Percentiles rank a stretch among this genome's conserved stretches.
Evolutionary conservation across 2,797 vertebrate genomes (phyloP).

Genomic region (Melanotaenia parkinsoni): DNA sequence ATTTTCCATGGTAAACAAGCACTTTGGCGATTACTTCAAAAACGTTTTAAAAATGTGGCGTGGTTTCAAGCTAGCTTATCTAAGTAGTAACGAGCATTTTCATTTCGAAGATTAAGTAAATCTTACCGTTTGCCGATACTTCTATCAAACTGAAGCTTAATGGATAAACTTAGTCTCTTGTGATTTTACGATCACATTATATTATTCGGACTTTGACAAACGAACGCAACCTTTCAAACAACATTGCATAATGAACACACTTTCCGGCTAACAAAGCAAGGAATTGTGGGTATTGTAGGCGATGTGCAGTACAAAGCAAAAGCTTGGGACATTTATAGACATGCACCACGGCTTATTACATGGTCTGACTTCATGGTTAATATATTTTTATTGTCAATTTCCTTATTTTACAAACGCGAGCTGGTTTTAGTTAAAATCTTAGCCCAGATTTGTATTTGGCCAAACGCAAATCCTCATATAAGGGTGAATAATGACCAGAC

Average conservation of each 20-base stretch:
- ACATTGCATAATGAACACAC: constrained; percentile 45
- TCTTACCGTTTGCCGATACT: constrained; percentile 33
- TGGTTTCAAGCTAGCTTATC: background rate
- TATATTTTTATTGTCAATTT: too few species aligned
- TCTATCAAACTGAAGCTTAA: background rate
- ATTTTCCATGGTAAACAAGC: background rate
- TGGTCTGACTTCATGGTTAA: too few species aligned
- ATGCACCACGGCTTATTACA: too few species aligned
- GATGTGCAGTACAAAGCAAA: background rate
- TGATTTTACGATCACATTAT: constrained; percentile 12
- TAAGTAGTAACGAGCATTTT: background rate
- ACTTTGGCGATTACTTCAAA: background rate
- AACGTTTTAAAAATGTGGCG: background rate
- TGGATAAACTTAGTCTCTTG: background rate
- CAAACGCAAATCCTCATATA: too few species aligned
- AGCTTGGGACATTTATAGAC: background rate
- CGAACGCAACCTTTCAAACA: constrained; percentile 60
- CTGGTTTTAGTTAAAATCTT: too few species aligned
- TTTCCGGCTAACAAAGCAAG: background rate
- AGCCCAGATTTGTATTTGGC: too few species aligned
- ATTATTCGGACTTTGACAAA: constrained; percentile 10
- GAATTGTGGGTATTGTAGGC: constrained; percentile 66
- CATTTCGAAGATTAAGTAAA: accelerated
- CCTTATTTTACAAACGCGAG: too few species aligned
- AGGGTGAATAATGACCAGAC: too few species aligned